These are phyloP conservation scores for Trichonephila clavata DNA, from an alignment of 1,140 invertebrate genomes.

Conservation along the genomic window DNA sequence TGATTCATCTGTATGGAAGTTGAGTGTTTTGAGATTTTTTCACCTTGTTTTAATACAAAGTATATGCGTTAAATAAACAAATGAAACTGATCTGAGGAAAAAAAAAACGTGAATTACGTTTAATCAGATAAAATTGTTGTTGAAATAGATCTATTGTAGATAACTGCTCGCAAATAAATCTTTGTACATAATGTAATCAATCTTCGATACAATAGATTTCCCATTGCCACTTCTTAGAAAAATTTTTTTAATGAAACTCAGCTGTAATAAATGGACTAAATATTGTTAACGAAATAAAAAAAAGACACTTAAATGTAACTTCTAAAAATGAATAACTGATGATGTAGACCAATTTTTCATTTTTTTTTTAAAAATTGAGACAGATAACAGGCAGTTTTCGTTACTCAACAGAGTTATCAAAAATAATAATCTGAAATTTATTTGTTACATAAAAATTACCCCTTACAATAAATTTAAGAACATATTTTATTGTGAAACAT, in stretches of 20 bases:
- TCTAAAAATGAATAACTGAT: too few relatives aligned
- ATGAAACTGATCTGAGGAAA: background rate
- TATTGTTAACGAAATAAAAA: background rate
- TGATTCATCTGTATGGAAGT: slow-evolving; percentile 1
- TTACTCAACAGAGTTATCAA: too few relatives aligned
- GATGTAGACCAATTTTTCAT: too few relatives aligned
- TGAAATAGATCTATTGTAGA: slow-evolving; percentile 3
- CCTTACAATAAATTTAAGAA: too few relatives aligned
- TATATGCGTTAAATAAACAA: background rate
- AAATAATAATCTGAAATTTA: too few relatives aligned
- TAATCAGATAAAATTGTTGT: background rate
- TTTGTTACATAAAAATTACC: too few relatives aligned
- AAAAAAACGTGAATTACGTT: background rate
- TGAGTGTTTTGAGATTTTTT: background rate
- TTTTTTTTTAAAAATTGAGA: too few relatives aligned
- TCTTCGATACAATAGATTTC: background rate
- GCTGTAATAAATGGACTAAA: too few relatives aligned
- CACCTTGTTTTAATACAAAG: background rate
- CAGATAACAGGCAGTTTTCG: too few relatives aligned
- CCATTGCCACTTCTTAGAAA: background rate
- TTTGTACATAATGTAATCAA: slow-evolving; percentile 7
- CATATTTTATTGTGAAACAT: too few relatives aligned
- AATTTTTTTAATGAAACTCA: too few relatives aligned
- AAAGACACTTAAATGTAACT: background rate
- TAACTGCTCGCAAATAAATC: slow-evolving; percentile 7